These are phyloP conservation scores for Andrena cerasifolii DNA, from an alignment of 1,140 invertebrate species.

Conservation along the genomic window DNA sequence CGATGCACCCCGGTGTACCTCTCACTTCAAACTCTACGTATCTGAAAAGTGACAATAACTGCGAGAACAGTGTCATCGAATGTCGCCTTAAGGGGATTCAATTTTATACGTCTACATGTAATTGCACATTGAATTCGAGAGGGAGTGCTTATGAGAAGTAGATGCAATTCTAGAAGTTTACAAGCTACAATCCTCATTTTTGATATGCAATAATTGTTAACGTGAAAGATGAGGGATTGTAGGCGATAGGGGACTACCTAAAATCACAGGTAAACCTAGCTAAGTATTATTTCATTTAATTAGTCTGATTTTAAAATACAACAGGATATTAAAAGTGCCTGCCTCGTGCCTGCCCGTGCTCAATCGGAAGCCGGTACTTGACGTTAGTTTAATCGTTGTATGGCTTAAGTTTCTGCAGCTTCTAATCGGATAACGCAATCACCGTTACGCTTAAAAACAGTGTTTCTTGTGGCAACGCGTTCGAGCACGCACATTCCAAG, in stretches of 20 bases:
- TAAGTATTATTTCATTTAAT: neutral
- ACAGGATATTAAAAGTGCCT: slow-evolving; percentile 26
- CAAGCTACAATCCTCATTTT: neutral
- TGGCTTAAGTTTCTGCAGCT: neutral
- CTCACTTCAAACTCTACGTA: slow-evolving; percentile 42
- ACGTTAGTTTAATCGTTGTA: neutral
- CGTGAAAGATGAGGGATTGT: neutral
- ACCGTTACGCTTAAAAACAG: neutral
- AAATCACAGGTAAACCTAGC: neutral
- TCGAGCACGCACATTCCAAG: slow-evolving; percentile 44
- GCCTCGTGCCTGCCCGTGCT: neutral
- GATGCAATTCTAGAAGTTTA: neutral
- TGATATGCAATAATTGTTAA: neutral
- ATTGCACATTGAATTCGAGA: neutral
- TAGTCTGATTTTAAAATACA: neutral
- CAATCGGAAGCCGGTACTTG: neutral
- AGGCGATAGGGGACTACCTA: neutral
- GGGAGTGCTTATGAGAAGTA: neutral
- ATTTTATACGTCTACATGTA: slow-evolving; percentile 24
- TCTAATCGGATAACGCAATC: neutral
- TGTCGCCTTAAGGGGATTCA: neutral
- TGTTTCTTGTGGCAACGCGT: slow-evolving; percentile 6
- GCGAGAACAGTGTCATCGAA: slow-evolving; percentile 1
- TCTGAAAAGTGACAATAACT: slow-evolving; percentile 34
- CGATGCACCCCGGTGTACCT: slow-evolving; percentile 25